Conservation (phyloP, 1,140 invertebrate genomes). For the Episyrphus balteatus region DNA sequence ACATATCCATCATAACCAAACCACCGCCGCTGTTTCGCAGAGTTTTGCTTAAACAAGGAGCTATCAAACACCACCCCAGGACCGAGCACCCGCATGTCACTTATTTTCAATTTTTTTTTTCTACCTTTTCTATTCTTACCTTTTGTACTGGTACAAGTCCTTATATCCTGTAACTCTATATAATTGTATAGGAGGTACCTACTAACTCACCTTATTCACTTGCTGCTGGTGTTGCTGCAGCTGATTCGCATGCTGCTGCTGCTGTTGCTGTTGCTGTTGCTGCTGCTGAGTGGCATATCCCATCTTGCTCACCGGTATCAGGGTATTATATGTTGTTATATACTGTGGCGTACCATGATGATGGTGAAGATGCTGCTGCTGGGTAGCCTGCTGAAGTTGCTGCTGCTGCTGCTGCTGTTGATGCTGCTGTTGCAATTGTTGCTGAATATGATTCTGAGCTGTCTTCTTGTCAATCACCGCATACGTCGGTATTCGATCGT, state of each 20-base stretch:
- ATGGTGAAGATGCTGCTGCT: neutral
- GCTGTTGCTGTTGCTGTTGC: slow-evolving; percentile 13
- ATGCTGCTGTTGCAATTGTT: slow-evolving; percentile 10
- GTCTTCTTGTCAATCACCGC: slow-evolving; percentile 34
- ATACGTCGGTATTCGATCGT: slow-evolving; percentile 35
- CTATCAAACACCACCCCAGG: no score
- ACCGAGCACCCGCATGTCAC: no score
- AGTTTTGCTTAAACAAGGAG: no score
- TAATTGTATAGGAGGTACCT: no score
- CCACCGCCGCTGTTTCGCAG: no score
- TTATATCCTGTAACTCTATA: no score
- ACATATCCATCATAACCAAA: no score
- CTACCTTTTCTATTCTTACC: no score
- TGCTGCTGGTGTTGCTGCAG: slow-evolving; percentile 22
- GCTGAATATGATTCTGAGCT: slow-evolving; percentile 5
- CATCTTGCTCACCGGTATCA: slow-evolving; percentile 36
- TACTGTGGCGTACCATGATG: slow-evolving; percentile 17
- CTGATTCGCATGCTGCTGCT: slow-evolving; percentile 13
- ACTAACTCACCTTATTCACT: slow-evolving; percentile 11
- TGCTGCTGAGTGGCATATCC: slow-evolving; percentile 23
- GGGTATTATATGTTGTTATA: slow-evolving; percentile 32
- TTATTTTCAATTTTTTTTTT: no score
- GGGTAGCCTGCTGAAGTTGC: slow-evolving; percentile 1
- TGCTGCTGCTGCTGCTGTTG: slow-evolving; percentile 10
- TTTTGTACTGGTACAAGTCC: no score